A percentile compares a stretch with the other conserved stretches of the same genome.
Conservation (phyloP, 2,797 vertebrate species). For the Paratrypauchen microcephalus region DNA sequence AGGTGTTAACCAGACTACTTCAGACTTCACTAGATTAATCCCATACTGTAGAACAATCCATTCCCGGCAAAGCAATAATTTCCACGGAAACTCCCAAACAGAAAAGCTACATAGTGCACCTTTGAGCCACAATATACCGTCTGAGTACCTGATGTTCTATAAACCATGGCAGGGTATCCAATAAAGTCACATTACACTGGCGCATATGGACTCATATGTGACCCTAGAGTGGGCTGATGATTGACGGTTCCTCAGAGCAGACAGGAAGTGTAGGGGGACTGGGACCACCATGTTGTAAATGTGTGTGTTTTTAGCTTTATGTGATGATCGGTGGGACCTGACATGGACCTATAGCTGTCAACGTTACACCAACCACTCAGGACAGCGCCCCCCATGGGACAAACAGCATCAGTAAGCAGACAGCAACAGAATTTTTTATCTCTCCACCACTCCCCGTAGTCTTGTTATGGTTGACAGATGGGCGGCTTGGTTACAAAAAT, state of each 20-base stretch:
- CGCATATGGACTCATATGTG: conserved; percentile 38
- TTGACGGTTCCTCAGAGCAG: conserved; percentile 63
- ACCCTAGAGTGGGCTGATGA: conserved; percentile 48
- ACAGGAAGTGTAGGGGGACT: conserved; percentile 56
- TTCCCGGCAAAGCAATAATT: too few relatives aligned
- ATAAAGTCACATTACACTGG: conserved; percentile 34
- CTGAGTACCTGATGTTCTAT: background rate
- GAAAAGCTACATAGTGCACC: too few relatives aligned
- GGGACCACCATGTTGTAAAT: conserved; percentile 37
- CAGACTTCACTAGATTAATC: too few relatives aligned
- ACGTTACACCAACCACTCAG: conserved; percentile 39
- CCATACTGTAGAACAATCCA: too few relatives aligned
- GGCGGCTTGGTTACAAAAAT: conserved; percentile 8
- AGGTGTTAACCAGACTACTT: too few relatives aligned
- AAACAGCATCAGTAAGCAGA: conserved; percentile 28
- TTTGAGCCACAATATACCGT: too few relatives aligned
- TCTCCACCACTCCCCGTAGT: conserved; percentile 17
- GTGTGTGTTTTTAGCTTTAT: conserved; percentile 20
- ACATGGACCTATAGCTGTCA: conserved; percentile 45
- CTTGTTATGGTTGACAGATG: conserved; percentile 21
- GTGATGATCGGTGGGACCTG: conserved; percentile 22
- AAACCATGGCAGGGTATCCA: conserved; percentile 43
- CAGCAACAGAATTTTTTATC: conserved; percentile 36
- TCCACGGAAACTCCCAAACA: too few relatives aligned
- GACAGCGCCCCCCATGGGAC: conserved; percentile 42